Conservation (phyloP, 2,113 vertebrate species). For the Cololabis saira region DNA sequence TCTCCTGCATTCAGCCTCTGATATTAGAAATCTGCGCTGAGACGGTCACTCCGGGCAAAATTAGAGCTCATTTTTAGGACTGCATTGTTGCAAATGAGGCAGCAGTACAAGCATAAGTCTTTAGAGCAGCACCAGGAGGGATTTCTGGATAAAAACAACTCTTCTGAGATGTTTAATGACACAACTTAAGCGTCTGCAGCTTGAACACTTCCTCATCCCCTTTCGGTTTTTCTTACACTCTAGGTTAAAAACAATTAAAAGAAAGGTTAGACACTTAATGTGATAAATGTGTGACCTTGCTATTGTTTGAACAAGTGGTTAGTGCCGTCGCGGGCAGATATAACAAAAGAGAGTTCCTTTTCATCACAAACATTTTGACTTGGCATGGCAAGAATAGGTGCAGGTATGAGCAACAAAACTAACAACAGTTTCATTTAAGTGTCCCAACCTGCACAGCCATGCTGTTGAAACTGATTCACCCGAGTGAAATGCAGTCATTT, state of each 20-base stretch:
- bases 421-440: neutral
- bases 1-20: conserved; percentile 33
- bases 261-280: conserved; percentile 4
- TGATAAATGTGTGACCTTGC: neutral
- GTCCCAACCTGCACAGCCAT: neutral
- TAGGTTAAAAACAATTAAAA: neutral
- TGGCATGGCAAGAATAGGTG: neutral
- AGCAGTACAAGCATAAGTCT: conserved; percentile 39
- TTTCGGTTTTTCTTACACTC: neutral
- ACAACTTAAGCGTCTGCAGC: neutral
- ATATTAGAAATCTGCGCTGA: conserved; percentile 62
- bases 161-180: too few relatives aligned
- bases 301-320: conserved; percentile 12
- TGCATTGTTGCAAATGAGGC: conserved; percentile 53
- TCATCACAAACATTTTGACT: neutral
- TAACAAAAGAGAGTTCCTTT: conserved; percentile 5
- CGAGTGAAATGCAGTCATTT: conserved; percentile 1
- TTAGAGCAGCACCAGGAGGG: conserved; percentile 14
- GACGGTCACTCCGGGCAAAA: conserved; percentile 51
- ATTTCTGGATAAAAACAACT: too few relatives aligned
- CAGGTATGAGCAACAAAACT: neutral
- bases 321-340: neutral
- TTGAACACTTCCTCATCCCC: conserved; percentile 13
- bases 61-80: conserved; percentile 49
- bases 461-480: neutral